phyloP scores from a whole-genome alignment of 1,140 invertebrate species.

The Rhyacophila brunnea region DNA sequence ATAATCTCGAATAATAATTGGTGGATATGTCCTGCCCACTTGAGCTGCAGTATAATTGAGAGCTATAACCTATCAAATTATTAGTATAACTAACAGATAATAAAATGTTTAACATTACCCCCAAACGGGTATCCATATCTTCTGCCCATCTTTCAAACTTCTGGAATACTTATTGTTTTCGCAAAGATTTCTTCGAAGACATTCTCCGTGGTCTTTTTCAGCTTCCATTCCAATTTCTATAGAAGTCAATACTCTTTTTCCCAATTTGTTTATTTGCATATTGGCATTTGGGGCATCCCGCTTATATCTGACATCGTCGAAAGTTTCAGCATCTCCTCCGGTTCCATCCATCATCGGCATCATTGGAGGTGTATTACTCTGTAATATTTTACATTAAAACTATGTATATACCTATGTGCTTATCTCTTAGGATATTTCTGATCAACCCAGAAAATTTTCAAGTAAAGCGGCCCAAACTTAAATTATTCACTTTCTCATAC shows the following conservation, averaged over 20 bases:
- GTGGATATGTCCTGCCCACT: too few relatives aligned
- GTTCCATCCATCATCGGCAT: conserved; percentile 30
- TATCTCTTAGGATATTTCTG: too few relatives aligned
- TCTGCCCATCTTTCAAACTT: conserved; percentile 49
- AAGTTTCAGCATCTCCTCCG: neutral
- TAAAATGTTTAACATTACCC: conserved; percentile 55
- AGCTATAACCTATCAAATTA: too few relatives aligned
- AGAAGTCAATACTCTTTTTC: conserved; percentile 45
- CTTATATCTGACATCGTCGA: conserved; percentile 24
- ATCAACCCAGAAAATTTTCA: too few relatives aligned
- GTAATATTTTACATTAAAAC: too few relatives aligned
- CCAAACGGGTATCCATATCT: conserved; percentile 68
- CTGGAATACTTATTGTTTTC: conserved; percentile 63
- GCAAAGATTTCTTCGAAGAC: conserved; percentile 62
- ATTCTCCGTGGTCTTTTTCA: conserved; percentile 48
- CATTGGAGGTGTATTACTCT: conserved; percentile 23
- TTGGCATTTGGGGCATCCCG: conserved; percentile 6
- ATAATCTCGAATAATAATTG: too few relatives aligned
- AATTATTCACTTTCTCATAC: too few relatives aligned
- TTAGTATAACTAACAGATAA: neutral
- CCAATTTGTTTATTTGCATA: conserved; percentile 50
- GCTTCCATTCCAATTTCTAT: conserved; percentile 55
- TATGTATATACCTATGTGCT: too few relatives aligned
- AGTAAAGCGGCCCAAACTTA: too few relatives aligned
- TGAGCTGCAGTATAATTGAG: too few relatives aligned